phyloP scores from a whole-genome alignment of 2,888 invertebrate species.

The Nephrocerus scutellatus region DNA sequence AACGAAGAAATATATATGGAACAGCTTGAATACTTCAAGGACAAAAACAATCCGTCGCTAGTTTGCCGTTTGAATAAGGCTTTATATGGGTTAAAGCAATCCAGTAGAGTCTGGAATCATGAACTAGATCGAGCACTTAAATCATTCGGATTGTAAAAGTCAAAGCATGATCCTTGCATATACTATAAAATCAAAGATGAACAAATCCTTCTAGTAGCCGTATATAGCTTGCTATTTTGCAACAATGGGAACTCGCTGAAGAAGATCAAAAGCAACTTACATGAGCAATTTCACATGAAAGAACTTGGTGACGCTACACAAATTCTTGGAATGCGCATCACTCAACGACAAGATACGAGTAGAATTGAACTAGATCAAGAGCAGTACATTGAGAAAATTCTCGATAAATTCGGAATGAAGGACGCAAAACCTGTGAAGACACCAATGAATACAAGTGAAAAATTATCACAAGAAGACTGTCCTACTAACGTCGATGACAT shows the following conservation, averaged over 20 bases:
- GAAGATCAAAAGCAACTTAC: too few relatives aligned
- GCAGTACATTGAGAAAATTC: constrained; percentile 15
- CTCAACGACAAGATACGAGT: constrained; percentile 6
- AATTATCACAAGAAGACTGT: constrained; percentile 10
- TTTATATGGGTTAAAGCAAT: neutral
- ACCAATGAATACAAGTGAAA: constrained; percentile 12
- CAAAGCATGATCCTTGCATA: neutral
- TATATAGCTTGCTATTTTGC: too few relatives aligned
- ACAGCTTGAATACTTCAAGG: constrained; percentile 1
- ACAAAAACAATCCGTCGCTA: neutral
- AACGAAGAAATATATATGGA: constrained; percentile 7
- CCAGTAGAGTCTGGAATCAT: constrained; percentile 2
- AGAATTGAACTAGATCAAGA: too few relatives aligned
- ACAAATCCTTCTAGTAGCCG: neutral
- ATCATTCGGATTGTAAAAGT: neutral
- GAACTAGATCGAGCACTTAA: too few relatives aligned
- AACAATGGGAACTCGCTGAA: too few relatives aligned
- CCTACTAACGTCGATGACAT: constrained; percentile 8
- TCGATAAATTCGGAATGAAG: constrained; percentile 13
- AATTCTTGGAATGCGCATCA: constrained; percentile 14
- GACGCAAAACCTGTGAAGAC: constrained; percentile 12
- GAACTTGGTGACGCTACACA: constrained; percentile 13
- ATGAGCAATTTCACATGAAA: constrained; percentile 11
- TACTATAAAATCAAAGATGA: neutral
- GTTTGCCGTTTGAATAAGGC: neutral